Conservation (phyloP, 2,888 invertebrate genomes). For the Oconnorella tubifera region DNA sequence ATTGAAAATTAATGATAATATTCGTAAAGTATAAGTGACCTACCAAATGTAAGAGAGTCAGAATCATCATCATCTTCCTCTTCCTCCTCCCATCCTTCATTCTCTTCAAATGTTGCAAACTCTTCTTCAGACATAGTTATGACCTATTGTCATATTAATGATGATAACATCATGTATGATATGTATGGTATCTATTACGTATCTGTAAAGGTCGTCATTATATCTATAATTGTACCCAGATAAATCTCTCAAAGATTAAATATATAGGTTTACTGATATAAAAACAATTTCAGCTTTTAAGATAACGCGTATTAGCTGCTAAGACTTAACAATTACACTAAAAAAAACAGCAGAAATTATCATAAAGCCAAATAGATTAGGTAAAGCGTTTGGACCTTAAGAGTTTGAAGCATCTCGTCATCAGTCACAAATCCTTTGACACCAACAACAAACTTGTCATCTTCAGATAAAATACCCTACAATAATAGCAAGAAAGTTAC, state of each 20-base stretch:
- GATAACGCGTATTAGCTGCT: too few relatives aligned
- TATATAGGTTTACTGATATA: too few relatives aligned
- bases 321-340: too few relatives aligned
- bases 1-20: too few relatives aligned
- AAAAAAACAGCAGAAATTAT: background rate
- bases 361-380: background rate
- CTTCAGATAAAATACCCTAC: background rate
- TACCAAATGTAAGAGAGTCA: conserved; percentile 14
- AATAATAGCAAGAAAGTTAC: too few relatives aligned
- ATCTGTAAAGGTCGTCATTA: too few relatives aligned
- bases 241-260: too few relatives aligned
- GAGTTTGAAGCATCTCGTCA: conserved; percentile 40
- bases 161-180: too few relatives aligned
- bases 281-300: too few relatives aligned
- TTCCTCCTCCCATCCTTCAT: conserved; percentile 42
- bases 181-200: too few relatives aligned
- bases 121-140: conserved; percentile 38
- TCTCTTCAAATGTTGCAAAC: conserved; percentile 39
- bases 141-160: conserved; percentile 34
- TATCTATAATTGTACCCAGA: too few relatives aligned
- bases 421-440: conserved; percentile 45
- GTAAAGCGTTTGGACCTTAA: conserved; percentile 48
- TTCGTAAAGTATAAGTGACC: too few relatives aligned
- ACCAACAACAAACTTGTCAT: conserved; percentile 38
- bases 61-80: conserved; percentile 17